Evolutionary conservation across 2,797 vertebrate species (phyloP).

Genomic region (Amniataba percoides): DNA sequence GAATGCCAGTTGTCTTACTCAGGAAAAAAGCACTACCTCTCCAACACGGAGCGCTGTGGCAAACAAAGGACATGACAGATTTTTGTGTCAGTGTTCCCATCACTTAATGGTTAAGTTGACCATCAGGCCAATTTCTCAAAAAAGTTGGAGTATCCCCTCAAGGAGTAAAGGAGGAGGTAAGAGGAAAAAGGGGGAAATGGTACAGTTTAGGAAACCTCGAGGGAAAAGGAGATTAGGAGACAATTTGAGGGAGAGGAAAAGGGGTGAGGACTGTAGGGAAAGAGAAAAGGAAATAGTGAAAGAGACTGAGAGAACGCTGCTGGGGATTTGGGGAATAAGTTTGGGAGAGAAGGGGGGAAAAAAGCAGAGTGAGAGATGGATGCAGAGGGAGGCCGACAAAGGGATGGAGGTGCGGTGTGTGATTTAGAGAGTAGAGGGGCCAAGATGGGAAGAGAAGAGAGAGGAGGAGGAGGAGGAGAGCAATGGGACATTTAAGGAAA

Average conservation of each 20-base stretch:
- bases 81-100: constrained; percentile 22
- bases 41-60: constrained; percentile 3
- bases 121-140: constrained; percentile 47
- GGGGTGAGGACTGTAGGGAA: constrained; percentile 55
- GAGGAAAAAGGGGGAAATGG: constrained; percentile 34
- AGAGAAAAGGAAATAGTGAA: constrained; percentile 42
- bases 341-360: constrained; percentile 38
- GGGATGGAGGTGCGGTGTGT: constrained; percentile 28
- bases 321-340: constrained; percentile 65
- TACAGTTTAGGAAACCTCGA: constrained; percentile 55
- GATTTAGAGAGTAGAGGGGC: constrained; percentile 57
- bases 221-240: constrained; percentile 65
- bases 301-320: constrained; percentile 46
- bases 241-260: constrained; percentile 61
- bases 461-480: constrained; percentile 29
- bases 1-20: constrained; percentile 15
- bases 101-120: constrained; percentile 47
- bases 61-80: constrained; percentile 34
- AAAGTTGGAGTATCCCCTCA: constrained; percentile 36
- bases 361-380: constrained; percentile 49
- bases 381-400: constrained; percentile 53
- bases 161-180: constrained; percentile 43
- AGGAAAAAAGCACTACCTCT: neutral
- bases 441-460: constrained; percentile 42
- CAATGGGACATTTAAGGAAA: constrained; percentile 70